Evolutionary conservation across 2,113 vertebrate species (phyloP), one percentile per base, ranked within the genome.

Genomic region (Sinocyclocheilus grahami): DNA sequence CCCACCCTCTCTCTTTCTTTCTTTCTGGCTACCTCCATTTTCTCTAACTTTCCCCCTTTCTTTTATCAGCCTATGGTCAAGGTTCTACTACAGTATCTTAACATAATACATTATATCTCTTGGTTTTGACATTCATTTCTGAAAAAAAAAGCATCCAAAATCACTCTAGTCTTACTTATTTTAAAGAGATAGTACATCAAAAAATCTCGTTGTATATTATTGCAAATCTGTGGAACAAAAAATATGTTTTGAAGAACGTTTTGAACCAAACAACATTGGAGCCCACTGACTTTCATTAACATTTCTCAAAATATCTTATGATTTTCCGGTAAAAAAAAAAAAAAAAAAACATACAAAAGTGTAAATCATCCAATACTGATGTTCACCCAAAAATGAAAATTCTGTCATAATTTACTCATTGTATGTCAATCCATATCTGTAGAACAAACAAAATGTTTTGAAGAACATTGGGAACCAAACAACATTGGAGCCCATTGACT

Each of bases 1-100:
- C 95, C 95, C 94, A 96, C 95, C 96, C 96, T 94, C 95, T 30
- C 90, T 87, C 82, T 60, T 62, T 85, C 82, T 60, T 62, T 85
- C 82, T 83, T 77, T 91, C 86, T 87, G 84, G 76, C 86, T 90
- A 88, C 87, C 85, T 88, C 88, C 90, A 89, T 86, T 89, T 92
- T 88, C 86, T 87, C 67, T 83, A 82, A 82, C 33, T 33, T 80
- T 60, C 83, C 48, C 71, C 75, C 78, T 22, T 48, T 22, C 71
- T 65, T 65, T 67, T 53, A 69, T 85, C 9, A 75, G 48, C 58
- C 27, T 81, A 75, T 86, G 76, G 42, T 27, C 67, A 58, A 48
- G 80, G 78, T 67, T 86, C 76, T 78, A 86, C 53, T 81, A 63
- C 46, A 9, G 20, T 75, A 10, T 82, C 27, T 51, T 78, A 30